Evolutionary conservation across 1,140 invertebrate species (phyloP), one percentile per base, ranked within the genome.

Genomic region (Orchesella cincta): DNA sequence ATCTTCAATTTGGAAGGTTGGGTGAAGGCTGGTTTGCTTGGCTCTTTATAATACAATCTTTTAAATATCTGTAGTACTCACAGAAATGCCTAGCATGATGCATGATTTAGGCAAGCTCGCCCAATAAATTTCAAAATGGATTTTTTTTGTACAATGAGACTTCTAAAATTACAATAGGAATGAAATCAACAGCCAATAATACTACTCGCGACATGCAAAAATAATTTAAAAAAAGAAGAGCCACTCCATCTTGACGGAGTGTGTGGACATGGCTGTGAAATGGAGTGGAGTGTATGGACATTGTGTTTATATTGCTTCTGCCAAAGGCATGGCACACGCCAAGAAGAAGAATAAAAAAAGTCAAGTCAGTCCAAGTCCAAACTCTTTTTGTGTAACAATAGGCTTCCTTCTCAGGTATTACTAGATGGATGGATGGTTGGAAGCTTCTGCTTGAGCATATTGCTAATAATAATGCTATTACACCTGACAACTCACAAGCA

Each of bases 261-360:
- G n/a, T n/a, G n/a, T n/a, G n/a, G n/a, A n/a, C n/a, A n/a, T n/a
- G n/a, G n/a, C n/a, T n/a, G n/a, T n/a, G n/a, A n/a, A n/a, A n/a
- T n/a, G n/a, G 14, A 57, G 23, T 5, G 54, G 3, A 57, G 54
- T 57, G 26, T 26, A 57, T n/a, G n/a, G n/a, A n/a, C n/a, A n/a
- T n/a, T n/a, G n/a, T n/a, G 54, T 26, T 8, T 8, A 16, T 23
- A n/a, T 23, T 18, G 5, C 23, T 14, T 14, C 54, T 57, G 62
- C 62, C 62, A 67, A 67, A 67, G 62, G 62, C 62, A 67, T 67
- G 62, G 62, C 62, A 67, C 62, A 67, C 62, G 62, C 29, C 62
- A 67, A 33, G 33, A 67, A 67, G 1, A n/a, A 29, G 2, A 67
- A 31, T 23, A 67, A 67, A 26, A 67, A 67, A 31, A 67, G 62